phyloP scores from a whole-genome alignment of 2,888 invertebrate genomes.

The Drosophila paramelanica region DNA sequence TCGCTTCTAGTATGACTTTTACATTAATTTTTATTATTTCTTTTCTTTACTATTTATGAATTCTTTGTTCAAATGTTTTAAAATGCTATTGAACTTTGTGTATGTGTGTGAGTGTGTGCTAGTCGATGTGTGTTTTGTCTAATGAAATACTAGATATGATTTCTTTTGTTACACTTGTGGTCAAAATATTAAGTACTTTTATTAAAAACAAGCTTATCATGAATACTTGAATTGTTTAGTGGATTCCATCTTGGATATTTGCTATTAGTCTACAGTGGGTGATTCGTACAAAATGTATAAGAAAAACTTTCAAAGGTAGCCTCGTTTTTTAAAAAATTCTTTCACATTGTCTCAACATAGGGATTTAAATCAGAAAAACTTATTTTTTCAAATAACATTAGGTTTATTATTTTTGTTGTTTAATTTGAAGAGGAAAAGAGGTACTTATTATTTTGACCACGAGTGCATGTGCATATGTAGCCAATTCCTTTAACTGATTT shows the following conservation, averaged over 20 bases:
- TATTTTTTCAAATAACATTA: background rate
- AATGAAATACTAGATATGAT: conserved; percentile 33
- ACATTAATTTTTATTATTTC: conserved; percentile 22
- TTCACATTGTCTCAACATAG: too few species aligned
- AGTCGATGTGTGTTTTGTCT: conserved; percentile 5
- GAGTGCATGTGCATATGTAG: conserved; percentile 17
- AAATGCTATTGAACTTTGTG: conserved; percentile 24
- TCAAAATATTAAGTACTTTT: background rate
- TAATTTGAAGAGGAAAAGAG: background rate
- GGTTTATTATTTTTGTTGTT: too few species aligned
- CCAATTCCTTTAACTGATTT: conserved; percentile 28
- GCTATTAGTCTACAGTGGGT: background rate
- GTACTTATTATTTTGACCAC: background rate
- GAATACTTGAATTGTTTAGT: background rate
- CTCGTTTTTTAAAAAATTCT: too few species aligned
- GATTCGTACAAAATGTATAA: background rate
- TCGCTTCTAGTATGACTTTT: conserved; percentile 38
- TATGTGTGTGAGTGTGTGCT: background rate
- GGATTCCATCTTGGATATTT: background rate
- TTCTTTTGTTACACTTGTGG: conserved; percentile 15
- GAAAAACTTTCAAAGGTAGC: too few species aligned
- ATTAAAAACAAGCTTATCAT: background rate
- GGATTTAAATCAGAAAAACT: background rate
- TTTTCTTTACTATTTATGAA: conserved; percentile 3
- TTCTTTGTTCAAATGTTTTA: conserved; percentile 35